Percentiles rank a stretch among this genome's conserved stretches.
Conservation (phyloP, 2,797 vertebrate species). For the Peromyscus melanophrys region DNA sequence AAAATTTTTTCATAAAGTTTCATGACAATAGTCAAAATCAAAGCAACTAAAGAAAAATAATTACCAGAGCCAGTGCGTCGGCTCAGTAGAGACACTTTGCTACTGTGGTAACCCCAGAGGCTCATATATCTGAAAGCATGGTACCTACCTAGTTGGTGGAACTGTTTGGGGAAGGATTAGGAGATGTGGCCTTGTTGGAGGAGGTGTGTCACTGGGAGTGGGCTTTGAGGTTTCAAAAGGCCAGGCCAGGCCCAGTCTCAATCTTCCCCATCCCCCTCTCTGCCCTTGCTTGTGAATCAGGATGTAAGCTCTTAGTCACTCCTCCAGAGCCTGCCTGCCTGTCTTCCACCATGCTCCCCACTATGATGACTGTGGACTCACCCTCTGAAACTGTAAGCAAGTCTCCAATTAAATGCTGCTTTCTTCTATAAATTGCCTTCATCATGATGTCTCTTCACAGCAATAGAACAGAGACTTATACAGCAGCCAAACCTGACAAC, state of each 20-base stretch:
- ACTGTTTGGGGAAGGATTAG: not conserved
- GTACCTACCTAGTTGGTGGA: not conserved
- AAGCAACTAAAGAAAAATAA: conserved; percentile 51
- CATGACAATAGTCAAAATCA: conserved; percentile 43
- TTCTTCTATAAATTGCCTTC: not conserved
- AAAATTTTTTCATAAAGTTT: not conserved
- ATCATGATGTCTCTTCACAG: not conserved
- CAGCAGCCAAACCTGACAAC: not conserved
- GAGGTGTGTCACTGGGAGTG: not conserved
- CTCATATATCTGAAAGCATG: not conserved
- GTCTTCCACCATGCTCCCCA: not conserved
- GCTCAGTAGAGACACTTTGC: not conserved
- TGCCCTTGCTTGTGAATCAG: not conserved
- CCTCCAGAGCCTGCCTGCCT: not conserved
- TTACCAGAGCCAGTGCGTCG: not conserved
- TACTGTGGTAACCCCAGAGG: not conserved
- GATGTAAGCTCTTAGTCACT: not conserved
- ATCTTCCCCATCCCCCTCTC: not conserved
- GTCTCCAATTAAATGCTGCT: not conserved
- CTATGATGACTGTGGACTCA: not conserved
- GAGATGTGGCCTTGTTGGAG: not conserved
- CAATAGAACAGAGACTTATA: not conserved
- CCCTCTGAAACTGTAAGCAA: not conserved
- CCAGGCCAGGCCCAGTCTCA: not conserved
- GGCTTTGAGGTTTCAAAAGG: not conserved